Evolutionary conservation across 2,888 invertebrate genomes (phyloP).

Genomic region (Cheilosia urbana): DNA sequence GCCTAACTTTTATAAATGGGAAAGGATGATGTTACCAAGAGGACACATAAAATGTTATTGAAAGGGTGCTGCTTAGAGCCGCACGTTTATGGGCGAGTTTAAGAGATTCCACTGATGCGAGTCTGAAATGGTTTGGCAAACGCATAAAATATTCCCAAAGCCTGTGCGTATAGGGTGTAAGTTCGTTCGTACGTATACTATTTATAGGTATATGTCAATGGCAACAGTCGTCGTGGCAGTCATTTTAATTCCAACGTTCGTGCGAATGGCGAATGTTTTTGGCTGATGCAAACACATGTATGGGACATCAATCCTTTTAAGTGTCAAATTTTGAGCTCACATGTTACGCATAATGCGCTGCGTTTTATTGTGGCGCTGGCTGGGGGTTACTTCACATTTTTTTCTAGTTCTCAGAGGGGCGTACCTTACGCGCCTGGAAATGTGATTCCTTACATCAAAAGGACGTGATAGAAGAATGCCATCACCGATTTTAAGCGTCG

Average conservation of each 20-base stretch:
- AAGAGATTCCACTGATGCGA: slow-evolving; percentile 1
- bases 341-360: slow-evolving; percentile 12
- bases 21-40: slow-evolving; percentile 21
- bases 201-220: not conserved
- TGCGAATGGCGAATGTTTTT: slow-evolving; percentile 28
- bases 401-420: too few species aligned
- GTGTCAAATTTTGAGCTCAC: slow-evolving; percentile 49
- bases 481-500: too few species aligned
- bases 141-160: slow-evolving; percentile 50
- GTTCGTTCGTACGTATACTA: too few species aligned
- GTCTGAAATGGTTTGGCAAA: slow-evolving; percentile 51
- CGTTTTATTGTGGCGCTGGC: slow-evolving; percentile 17
- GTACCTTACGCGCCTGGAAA: too few species aligned
- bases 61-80: slow-evolving; percentile 30
- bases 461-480: too few species aligned
- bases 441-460: too few species aligned
- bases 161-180: not conserved
- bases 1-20: not conserved
- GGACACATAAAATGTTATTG: slow-evolving; percentile 6
- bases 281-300: slow-evolving; percentile 54
- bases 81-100: slow-evolving; percentile 17
- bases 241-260: slow-evolving; percentile 45
- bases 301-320: slow-evolving; percentile 68
- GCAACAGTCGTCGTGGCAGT: slow-evolving; percentile 57
- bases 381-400: not conserved